Evolutionary conservation across 2,113 vertebrate genomes (phyloP), one percentile per base, ranked within the genome.

Genomic region (Alethe castanea): DNA sequence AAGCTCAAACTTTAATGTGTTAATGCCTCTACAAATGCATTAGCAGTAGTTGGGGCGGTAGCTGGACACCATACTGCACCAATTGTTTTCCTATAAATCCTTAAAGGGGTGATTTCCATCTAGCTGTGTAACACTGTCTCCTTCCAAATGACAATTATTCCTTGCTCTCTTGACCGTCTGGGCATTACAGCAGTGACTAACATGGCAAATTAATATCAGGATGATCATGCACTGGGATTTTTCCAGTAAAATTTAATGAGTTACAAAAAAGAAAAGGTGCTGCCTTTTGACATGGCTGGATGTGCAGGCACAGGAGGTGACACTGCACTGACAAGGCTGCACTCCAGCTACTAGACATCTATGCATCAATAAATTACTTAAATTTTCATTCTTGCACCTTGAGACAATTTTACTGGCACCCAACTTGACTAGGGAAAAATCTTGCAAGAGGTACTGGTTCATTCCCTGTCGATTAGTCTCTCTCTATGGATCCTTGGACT

Each of bases 41-140:
- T 83, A 62, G 56, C 60, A 50, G 76, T 14, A 59, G 71, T 8
- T 62, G 62, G 52, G 73, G 42, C 80, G n/a, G 60, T 85, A 78
- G 92, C 82, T 84, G 88, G 90, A 90, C 86, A 79, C 85, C 52
- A 38, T 67, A 92, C 72, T 72, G 72, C 53, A 71, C 57, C 83
- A 77, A 81, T 71, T 93, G 82, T 96, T 93, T 92, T 54, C 64
- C 47, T 81, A 19, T 52, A 86, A 86, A 79, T 71, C 69, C 69
- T 81, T 61, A 22, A 57, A 80, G 40, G 28, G 19, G 25, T 84
- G 79, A 96, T 92, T 93, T 78, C 65, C 81, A 53, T 81, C 85
- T 65, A 52, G 45, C 35, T 0, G 1, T 35, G 47, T 88, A 92
- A 83, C 50, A 64, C 60, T 35, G 48, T 59, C 80, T 93, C 72